phyloP scores from a whole-genome alignment of 2,113 vertebrate genomes.

The Rattus rattus region DNA sequence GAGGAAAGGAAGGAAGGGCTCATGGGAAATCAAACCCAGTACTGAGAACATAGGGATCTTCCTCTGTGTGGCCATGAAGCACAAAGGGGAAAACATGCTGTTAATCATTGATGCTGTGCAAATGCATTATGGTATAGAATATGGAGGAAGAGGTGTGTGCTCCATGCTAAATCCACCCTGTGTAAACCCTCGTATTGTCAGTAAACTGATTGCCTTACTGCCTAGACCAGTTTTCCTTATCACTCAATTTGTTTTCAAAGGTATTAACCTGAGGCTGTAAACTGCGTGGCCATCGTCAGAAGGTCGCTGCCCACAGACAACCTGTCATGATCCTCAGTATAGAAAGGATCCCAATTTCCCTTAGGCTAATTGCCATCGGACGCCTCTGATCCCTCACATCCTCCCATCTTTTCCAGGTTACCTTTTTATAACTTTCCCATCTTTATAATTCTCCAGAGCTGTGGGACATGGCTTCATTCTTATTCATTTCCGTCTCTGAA shows the following conservation, averaged over 20 bases:
- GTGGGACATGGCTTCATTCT: background rate
- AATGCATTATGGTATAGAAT: too few species aligned
- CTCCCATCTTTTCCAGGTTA: background rate
- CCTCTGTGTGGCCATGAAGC: background rate
- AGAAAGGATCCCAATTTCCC: background rate
- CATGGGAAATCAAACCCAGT: too few species aligned
- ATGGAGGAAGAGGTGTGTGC: background rate
- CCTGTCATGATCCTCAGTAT: background rate
- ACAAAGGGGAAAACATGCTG: background rate
- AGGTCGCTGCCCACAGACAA: rapidly evolving
- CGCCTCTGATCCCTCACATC: background rate
- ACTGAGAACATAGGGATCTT: background rate
- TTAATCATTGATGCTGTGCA: background rate
- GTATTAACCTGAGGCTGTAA: background rate
- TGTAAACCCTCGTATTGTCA: background rate
- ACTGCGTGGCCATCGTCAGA: background rate
- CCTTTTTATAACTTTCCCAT: background rate
- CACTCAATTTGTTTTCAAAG: background rate
- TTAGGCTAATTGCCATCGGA: too few species aligned
- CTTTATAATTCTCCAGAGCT: background rate
- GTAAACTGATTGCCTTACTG: background rate
- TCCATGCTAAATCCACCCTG: background rate
- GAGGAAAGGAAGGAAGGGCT: background rate
- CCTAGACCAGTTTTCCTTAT: background rate
- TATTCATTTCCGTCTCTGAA: background rate